These are phyloP conservation scores for Poeciliopsis turrubarensis DNA, from an alignment of 2,113 vertebrate species.

Conservation along the genomic window DNA sequence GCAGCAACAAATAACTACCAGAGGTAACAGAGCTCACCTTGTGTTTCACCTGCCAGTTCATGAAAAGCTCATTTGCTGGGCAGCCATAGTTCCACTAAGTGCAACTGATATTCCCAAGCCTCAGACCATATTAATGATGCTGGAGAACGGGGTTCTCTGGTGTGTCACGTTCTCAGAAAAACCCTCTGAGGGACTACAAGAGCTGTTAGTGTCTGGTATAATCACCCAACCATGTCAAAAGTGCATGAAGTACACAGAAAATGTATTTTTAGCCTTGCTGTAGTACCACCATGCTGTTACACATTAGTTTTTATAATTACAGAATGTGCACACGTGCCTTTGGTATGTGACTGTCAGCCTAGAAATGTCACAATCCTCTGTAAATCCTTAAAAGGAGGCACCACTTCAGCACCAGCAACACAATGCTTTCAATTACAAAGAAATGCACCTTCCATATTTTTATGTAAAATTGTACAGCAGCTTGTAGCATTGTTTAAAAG, in stretches of 20 bases:
- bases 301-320: constrained; percentile 20
- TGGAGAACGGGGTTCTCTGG: background rate
- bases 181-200: constrained; percentile 6
- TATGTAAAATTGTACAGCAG: background rate
- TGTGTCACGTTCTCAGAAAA: constrained; percentile 5
- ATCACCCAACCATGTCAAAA: constrained; percentile 23
- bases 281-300: background rate
- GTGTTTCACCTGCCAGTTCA: constrained; percentile 7
- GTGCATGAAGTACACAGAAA: constrained; percentile 3
- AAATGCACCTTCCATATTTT: background rate
- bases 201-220: constrained; percentile 5
- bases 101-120: background rate
- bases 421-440: background rate
- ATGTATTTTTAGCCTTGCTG: constrained; percentile 29
- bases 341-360: constrained; percentile 28
- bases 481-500: background rate
- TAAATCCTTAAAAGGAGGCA: constrained; percentile 29
- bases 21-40: background rate
- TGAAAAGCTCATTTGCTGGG: constrained; percentile 25
- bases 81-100: background rate
- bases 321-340: constrained; percentile 18
- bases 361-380: constrained; percentile 40
- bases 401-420: constrained; percentile 13
- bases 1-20: background rate
- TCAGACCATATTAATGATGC: background rate